Percentiles rank a stretch among this genome's conserved stretches.
phyloP scores from a whole-genome alignment of 2,888 invertebrate genomes.

The Mantis religiosa region DNA sequence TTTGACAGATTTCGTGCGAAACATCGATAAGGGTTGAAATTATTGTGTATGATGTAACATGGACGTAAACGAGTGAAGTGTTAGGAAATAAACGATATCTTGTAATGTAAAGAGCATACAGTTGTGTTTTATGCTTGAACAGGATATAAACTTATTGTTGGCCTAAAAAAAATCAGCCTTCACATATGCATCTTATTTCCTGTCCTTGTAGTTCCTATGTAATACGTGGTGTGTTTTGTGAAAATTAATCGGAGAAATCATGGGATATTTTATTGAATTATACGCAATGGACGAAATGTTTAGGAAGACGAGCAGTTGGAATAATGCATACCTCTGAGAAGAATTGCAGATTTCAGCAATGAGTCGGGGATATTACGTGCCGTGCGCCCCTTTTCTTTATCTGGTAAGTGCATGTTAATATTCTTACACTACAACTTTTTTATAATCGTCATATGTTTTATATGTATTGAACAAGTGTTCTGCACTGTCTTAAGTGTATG shows the following conservation, averaged over 20 bases:
- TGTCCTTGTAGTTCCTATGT: background rate
- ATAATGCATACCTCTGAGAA: background rate
- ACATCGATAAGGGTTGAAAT: background rate
- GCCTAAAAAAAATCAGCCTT: background rate
- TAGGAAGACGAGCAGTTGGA: background rate
- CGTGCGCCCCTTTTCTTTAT: conserved; percentile 31
- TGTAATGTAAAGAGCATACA: background rate
- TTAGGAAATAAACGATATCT: background rate
- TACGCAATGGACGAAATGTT: background rate
- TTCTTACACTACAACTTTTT: too few relatives aligned
- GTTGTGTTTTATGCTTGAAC: background rate
- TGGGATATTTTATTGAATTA: background rate
- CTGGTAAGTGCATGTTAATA: conserved; percentile 24
- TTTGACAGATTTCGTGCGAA: background rate
- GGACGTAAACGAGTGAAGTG: background rate
- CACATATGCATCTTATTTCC: background rate
- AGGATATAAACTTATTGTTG: background rate
- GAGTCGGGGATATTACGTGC: conserved; percentile 31
- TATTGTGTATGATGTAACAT: background rate
- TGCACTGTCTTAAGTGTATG: too few relatives aligned
- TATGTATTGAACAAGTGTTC: too few relatives aligned
- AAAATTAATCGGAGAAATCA: background rate
- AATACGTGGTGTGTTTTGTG: background rate
- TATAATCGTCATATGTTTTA: too few relatives aligned
- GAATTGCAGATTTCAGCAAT: conserved; percentile 18